phyloP scores from a whole-genome alignment of 2,797 vertebrate species.

The Trachurus trachurus region DNA sequence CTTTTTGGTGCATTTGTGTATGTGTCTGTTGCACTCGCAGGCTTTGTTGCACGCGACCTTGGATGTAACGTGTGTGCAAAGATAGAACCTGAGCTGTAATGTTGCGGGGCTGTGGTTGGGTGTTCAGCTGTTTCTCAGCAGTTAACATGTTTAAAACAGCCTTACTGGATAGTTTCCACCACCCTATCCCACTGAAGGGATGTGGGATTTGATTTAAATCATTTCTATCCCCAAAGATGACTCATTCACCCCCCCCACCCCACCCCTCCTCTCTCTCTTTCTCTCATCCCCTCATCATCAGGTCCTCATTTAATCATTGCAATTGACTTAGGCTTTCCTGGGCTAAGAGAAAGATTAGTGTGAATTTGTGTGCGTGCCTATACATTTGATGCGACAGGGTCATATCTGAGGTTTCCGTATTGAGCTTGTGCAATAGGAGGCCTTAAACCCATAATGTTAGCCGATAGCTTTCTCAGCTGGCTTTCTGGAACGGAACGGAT shows the following conservation, averaged over 20 bases:
- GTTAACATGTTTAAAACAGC: slow-evolving; percentile 31
- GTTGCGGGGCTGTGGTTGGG: slow-evolving; percentile 5
- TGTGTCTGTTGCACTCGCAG: background rate
- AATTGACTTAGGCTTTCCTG: slow-evolving; percentile 59
- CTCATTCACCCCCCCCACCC: slow-evolving; percentile 25
- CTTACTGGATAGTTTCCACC: slow-evolving; percentile 48
- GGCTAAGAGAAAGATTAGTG: slow-evolving; percentile 51
- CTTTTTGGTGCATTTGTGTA: background rate
- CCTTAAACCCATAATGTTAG: slow-evolving; percentile 24
- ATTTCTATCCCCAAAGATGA: slow-evolving; percentile 49
- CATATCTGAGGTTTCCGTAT: slow-evolving; percentile 5
- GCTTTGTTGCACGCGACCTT: slow-evolving; percentile 4
- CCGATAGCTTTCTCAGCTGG: slow-evolving; percentile 16
- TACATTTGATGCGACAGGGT: slow-evolving; percentile 34
- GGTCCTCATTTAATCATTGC: slow-evolving; percentile 67
- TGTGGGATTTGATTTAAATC: slow-evolving; percentile 52
- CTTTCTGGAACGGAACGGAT: slow-evolving; percentile 23
- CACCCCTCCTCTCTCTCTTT: slow-evolving; percentile 15
- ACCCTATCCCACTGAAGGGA: slow-evolving; percentile 42
- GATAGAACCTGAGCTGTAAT: slow-evolving; percentile 19
- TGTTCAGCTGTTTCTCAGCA: slow-evolving; percentile 21
- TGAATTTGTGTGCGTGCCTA: slow-evolving; percentile 18
- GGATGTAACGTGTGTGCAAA: background rate
- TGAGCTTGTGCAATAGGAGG: slow-evolving; percentile 25
- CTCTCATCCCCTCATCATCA: slow-evolving; percentile 55